Base-by-base conservation (phyloP, 2,888 invertebrate genomes). In the Salpingus planirostris region DNA sequence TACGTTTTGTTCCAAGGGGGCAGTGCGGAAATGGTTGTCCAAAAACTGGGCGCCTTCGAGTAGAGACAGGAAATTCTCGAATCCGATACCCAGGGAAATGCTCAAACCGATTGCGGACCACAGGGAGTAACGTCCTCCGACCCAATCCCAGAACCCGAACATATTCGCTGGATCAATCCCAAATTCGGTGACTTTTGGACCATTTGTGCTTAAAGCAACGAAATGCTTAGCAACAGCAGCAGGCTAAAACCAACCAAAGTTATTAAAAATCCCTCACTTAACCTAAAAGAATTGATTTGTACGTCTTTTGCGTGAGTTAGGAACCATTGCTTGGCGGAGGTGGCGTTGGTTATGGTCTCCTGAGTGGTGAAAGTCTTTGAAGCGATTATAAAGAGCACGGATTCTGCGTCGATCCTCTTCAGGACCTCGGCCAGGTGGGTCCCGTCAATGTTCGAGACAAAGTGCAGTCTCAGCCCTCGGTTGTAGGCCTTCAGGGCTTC, bases 111-210 rank as follows among this genome's bases (percentile, higher is more conserved):
- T 99, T 2, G 98, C 98, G 0, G 97, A 98, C 98, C 98, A 98
- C 6, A 98, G 70, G 0, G 97, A 98, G 59, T 76, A 91, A 57
- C 98, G 81, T 49, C 98, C 98, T 18, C 98, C 98, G 24, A 98
- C 98, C 96, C 97, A 98, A 68, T 99, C 98, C 97, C 98, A 99
- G 67, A 99, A 99, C 12, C 87, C 96, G 69, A 99, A 99, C 95
- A 98, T 97, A 61, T 98, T 99, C 47, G 81, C 81, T 44, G 88
- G 78, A 62, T 95, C 88, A 53, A 99, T 99, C 10, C 98, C 98
- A 67, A 99, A 99, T 18, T 86, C 92, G 12, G 82, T 85, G n/a
- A 95, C 97, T 64, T 95, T 92, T 44, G 80, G 74, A 12, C 71
- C 80, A 64, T 99, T 99, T 0, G 98, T 99, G 2, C 97, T 97